phyloP scores from a whole-genome alignment of 2,113 vertebrate genomes.

The Vireo altiloquus region DNA sequence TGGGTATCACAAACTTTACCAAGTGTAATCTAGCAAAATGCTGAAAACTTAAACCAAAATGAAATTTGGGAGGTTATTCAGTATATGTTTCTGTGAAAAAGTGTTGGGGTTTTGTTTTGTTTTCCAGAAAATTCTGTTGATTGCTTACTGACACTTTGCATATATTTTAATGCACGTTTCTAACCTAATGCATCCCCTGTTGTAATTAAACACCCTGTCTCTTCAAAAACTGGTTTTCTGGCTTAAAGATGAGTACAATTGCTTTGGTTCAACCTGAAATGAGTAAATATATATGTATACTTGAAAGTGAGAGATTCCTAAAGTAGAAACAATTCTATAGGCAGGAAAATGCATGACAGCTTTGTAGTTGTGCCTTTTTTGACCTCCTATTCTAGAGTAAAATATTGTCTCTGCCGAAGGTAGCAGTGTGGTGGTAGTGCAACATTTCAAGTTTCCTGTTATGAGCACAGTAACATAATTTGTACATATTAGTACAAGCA shows the following conservation, averaged over 20 bases:
- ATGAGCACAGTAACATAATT: background rate
- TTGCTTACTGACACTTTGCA: background rate
- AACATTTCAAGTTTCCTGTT: background rate
- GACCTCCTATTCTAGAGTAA: background rate
- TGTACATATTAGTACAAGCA: background rate
- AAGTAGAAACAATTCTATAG: background rate
- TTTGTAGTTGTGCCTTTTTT: background rate
- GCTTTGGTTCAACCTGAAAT: background rate
- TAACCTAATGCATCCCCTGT: background rate
- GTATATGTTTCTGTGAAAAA: background rate
- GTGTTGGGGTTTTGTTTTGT: background rate
- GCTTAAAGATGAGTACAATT: background rate
- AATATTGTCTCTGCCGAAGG: background rate
- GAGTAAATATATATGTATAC: background rate
- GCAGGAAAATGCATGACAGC: background rate
- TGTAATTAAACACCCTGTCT: background rate
- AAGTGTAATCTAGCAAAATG: background rate
- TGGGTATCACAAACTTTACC: background rate
- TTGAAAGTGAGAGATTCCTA: background rate
- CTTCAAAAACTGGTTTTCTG: background rate
- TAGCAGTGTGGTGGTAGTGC: background rate
- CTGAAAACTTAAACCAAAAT: background rate
- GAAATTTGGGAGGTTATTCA: background rate
- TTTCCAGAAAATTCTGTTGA: background rate
- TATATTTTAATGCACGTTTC: background rate